These are phyloP conservation scores for Nasua narica DNA, from an alignment of 2,797 vertebrate species.

Conservation along the genomic window DNA sequence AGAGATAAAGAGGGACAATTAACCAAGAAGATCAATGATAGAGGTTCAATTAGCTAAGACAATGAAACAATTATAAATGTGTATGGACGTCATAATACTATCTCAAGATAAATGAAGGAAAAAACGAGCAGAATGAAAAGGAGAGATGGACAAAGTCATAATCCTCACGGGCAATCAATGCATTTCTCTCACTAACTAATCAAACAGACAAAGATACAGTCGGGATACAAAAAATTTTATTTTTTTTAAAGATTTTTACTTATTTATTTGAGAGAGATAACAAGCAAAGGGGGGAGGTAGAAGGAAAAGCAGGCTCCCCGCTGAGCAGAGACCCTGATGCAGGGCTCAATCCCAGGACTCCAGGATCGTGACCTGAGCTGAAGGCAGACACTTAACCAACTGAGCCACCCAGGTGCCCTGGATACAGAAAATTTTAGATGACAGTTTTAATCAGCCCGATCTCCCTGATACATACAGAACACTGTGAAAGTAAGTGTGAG, in stretches of 20 bases:
- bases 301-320: too few species aligned
- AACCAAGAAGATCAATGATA: not conserved
- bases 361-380: too few species aligned
- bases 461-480: accelerated
- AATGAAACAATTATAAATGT: not conserved
- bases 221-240: not conserved
- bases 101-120: not conserved
- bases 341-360: too few species aligned
- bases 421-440: accelerated
- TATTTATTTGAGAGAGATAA: too few species aligned
- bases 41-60: not conserved
- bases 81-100: too few species aligned
- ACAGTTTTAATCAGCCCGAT: too few species aligned
- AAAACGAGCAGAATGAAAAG: not conserved
- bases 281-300: too few species aligned
- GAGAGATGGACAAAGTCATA: not conserved
- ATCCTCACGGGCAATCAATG: not conserved
- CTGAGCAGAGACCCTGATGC: too few species aligned
- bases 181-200: not conserved
- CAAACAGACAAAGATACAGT: not conserved
- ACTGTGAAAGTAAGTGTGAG: not conserved
- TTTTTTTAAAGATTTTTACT: too few species aligned
- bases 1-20: not conserved
- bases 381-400: too few species aligned
- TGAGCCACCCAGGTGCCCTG: too few species aligned